These are phyloP conservation scores for Argyrosomus regius DNA, from an alignment of 2,797 vertebrate species.

Conservation along the genomic window DNA sequence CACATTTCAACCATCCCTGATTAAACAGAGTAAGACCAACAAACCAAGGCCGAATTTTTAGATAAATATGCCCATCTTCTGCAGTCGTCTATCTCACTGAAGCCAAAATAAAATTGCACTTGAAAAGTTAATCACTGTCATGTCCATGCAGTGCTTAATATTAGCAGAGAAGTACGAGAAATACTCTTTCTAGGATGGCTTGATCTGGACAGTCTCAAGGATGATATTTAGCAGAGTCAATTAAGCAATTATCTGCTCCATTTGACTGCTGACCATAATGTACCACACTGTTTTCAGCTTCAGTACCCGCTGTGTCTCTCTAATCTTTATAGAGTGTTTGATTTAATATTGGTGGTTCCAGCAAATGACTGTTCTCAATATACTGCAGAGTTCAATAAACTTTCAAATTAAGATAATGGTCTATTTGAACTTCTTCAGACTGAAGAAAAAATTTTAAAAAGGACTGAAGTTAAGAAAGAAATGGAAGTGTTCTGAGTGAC, in stretches of 20 bases:
- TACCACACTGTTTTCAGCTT: slow-evolving; percentile 63
- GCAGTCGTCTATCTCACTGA: neutral
- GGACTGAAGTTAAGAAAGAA: slow-evolving; percentile 4
- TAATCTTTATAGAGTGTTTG: slow-evolving; percentile 55
- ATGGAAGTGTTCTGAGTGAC: slow-evolving; percentile 1
- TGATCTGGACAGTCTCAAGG: slow-evolving; percentile 44
- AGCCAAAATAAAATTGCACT: neutral
- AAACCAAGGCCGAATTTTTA: neutral
- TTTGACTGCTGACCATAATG: slow-evolving; percentile 65
- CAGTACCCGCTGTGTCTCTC: slow-evolving; percentile 40
- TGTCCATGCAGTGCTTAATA: neutral
- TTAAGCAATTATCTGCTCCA: slow-evolving; percentile 73
- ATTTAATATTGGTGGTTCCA: slow-evolving; percentile 55
- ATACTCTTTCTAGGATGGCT: slow-evolving; percentile 5
- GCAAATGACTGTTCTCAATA: slow-evolving; percentile 33
- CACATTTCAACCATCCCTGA: neutral
- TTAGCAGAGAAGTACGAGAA: neutral
- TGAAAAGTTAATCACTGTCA: neutral
- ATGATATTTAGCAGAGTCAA: slow-evolving; percentile 69
- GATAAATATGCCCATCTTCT: neutral
- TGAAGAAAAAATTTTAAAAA: slow-evolving; percentile 26
- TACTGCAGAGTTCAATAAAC: slow-evolving; percentile 13
- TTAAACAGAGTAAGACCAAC: neutral
- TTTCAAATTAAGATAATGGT: slow-evolving; percentile 42
- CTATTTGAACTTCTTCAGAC: slow-evolving; percentile 31